Conservation (phyloP, 2,888 invertebrate species). For the Eremobia ochroleuca region DNA sequence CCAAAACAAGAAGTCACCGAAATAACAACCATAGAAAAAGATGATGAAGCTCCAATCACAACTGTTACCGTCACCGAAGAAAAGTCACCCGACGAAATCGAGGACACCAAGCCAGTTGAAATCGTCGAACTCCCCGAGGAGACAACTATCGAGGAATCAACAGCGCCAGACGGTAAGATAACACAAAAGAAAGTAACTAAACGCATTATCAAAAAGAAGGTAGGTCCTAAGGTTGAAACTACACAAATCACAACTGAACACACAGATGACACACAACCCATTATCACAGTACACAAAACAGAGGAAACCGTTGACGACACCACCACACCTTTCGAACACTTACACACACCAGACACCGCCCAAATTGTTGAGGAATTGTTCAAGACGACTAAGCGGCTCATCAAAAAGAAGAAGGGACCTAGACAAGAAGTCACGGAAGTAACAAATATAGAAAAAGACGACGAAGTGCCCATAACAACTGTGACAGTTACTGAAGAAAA, state of each 20-base stretch:
- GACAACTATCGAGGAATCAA: not conserved
- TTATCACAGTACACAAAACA: too few relatives aligned
- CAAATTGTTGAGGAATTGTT: constrained; percentile 21
- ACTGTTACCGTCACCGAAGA: constrained; percentile 3
- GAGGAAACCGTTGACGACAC: not conserved
- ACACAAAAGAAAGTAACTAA: not conserved
- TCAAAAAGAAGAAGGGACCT: constrained; percentile 32
- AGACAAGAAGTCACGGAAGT: too few relatives aligned
- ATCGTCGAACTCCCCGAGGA: not conserved
- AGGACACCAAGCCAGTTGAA: not conserved
- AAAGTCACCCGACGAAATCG: not conserved
- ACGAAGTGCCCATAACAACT: too few relatives aligned
- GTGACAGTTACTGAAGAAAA: too few relatives aligned
- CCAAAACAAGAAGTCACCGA: not conserved
- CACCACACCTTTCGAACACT: not conserved
- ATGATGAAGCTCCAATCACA: not conserved
- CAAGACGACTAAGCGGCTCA: constrained; percentile 68
- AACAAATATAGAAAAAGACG: too few relatives aligned
- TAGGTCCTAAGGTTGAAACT: not conserved
- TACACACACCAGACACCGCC: not conserved
- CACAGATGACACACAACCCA: not conserved
- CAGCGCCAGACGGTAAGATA: not conserved
- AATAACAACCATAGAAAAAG: not conserved
- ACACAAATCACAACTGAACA: not conserved
- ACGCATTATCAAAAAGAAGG: not conserved